Evolutionary conservation across 2,797 vertebrate species (phyloP).

Genomic region (Gobionotothen gibberifrons): DNA sequence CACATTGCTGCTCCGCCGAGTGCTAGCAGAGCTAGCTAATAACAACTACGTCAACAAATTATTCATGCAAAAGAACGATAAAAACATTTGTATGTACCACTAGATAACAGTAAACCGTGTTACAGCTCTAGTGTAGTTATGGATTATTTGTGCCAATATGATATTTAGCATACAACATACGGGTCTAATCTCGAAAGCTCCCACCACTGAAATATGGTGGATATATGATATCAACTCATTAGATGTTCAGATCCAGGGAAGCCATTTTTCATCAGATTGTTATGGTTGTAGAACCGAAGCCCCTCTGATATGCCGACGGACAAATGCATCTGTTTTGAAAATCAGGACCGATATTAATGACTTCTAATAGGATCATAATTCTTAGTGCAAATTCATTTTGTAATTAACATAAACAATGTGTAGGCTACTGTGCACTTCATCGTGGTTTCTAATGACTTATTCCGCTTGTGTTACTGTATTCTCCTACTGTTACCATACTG

Average conservation of each 20-base stretch:
- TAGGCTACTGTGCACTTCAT: not conserved
- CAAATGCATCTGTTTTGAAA: constrained; percentile 5
- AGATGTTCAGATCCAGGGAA: constrained; percentile 69
- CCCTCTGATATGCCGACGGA: constrained; percentile 1
- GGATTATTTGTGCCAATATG: not conserved
- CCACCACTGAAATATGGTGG: constrained; percentile 57
- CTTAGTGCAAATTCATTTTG: not conserved
- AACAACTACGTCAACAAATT: constrained; percentile 75
- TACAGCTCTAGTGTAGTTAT: not conserved
- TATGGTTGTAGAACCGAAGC: constrained; percentile 48
- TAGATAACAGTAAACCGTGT: not conserved
- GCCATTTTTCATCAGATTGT: constrained; percentile 79
- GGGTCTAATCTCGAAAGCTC: constrained; percentile 35
- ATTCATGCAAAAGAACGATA: constrained; percentile 40
- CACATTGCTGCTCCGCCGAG: constrained; percentile 58
- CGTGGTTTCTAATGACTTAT: not conserved
- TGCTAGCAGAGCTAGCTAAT: constrained; percentile 68
- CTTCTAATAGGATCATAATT: not conserved
- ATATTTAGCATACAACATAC: not conserved
- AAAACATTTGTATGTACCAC: constrained; percentile 3
- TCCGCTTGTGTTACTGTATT: not conserved
- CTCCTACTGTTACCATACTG: not conserved
- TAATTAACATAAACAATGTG: constrained; percentile 5
- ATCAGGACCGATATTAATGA: not conserved
- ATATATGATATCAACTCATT: constrained; percentile 76